Conservation (phyloP, 1,140 invertebrate genomes). For the Drosophila prosaltans region DNA sequence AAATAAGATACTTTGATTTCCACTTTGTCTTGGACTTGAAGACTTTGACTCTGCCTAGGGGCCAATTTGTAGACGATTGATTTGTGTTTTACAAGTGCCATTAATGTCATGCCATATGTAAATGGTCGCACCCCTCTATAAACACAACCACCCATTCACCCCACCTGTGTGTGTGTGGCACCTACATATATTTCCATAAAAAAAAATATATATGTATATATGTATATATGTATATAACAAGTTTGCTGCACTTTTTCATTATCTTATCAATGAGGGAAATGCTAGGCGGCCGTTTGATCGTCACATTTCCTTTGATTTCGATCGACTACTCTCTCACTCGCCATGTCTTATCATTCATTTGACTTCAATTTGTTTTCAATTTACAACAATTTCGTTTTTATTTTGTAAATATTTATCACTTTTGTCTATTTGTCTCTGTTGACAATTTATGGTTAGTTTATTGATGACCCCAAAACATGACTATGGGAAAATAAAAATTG, state of each 20-base stretch:
- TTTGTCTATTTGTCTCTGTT: constrained; percentile 39
- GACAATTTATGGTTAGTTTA: constrained; percentile 31
- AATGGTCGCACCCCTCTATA: background rate
- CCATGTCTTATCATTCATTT: constrained; percentile 35
- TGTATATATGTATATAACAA: constrained; percentile 30
- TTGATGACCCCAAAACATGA: background rate
- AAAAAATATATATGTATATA: background rate
- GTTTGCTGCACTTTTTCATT: constrained; percentile 56
- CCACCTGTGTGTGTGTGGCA: constrained; percentile 27
- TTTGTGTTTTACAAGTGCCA: constrained; percentile 75
- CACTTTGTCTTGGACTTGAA: constrained; percentile 59
- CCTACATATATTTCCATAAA: constrained; percentile 12
- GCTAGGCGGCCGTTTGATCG: constrained; percentile 58
- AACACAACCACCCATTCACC: constrained; percentile 9
- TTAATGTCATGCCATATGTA: constrained; percentile 59
- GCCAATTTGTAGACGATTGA: constrained; percentile 76
- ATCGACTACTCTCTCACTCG: constrained; percentile 29
- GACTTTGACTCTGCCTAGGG: constrained; percentile 53
- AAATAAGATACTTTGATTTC: constrained; percentile 7
- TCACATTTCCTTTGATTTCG: constrained; percentile 70
- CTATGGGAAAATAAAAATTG: background rate
- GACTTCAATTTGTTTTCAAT: constrained; percentile 81
- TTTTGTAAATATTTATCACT: constrained; percentile 65
- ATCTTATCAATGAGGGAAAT: constrained; percentile 53
- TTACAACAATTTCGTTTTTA: constrained; percentile 77